Evolutionary conservation across 2,113 vertebrate species (phyloP), one percentile per base, ranked within the genome.

Genomic region (Menura novaehollandiae): DNA sequence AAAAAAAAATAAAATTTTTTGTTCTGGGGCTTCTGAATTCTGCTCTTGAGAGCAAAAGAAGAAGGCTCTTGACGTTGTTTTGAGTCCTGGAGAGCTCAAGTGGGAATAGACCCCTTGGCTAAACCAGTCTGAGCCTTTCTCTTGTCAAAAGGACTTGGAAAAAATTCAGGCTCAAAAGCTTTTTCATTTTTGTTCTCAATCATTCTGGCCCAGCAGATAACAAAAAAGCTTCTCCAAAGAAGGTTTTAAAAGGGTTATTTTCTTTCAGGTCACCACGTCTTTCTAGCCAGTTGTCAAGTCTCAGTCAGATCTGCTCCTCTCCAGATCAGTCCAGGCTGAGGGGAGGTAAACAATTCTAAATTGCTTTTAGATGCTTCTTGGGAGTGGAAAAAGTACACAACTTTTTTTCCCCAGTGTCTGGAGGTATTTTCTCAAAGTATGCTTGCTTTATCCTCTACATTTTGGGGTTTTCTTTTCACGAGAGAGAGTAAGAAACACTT

Each of bases 121-220:
- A 95, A 84, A 82, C 27, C 59, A 71, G 39, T 46, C 22, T 81
- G 74, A 94, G 43, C 18, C 79, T 52, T 81, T 43, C 17, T 95
- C 41, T 49, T 78, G 52, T 81, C 68, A 92, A 90, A 92, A 52
- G 12, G 30, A 24, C 28, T 90, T 78, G 46, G 53, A 87, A 87
- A 15, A 75, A 58, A 91, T 53, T 66, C 52, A 87, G 44, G 28
- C 76, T 85, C n/a, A 69, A 95, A 97, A 89, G 33, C 19, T 52
- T 71, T 92, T 89, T 84, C 44, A 39, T 84, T 93, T 92, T 90
- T 86, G 41, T 90, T 90, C 89, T 84, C 64, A 80, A 43, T 88
- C 37, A 89, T 89, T 92, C 71, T 89, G 69, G 76, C 44, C 46
- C 33, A 76, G 37, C 5, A 88, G 58, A 79, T 67, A 71, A 60